Evolutionary conservation across 2,113 vertebrate species (phyloP), one percentile per base, ranked within the genome.

Genomic region (Bufo bufo): DNA sequence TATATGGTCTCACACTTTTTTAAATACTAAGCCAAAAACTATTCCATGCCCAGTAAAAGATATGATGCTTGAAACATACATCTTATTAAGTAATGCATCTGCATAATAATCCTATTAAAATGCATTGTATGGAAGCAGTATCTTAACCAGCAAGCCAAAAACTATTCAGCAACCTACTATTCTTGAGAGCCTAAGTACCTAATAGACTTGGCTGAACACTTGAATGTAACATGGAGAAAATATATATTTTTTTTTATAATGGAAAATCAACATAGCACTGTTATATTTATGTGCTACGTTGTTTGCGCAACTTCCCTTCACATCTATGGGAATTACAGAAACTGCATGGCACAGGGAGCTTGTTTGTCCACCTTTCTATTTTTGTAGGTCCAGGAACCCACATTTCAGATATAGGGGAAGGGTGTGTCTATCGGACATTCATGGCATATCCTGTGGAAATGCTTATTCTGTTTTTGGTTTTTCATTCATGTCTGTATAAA

Each of bases 61-160:
- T 0, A 84, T 84, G 89, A 86, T 86, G 89, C 91, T 92, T 89
- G 86, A 85, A 65, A 89, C 88, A 86, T 12, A 90, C 90, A 90
- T 91, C 91, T 91, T 56, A 90, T 90, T 90, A 91, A 93, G 92
- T 91, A 94, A 86, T 2, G 91, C 77, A 93, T 92, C 90, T 80
- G 84, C 43, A 91, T 91, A 93, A 87, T 71, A 87, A 13, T 80
- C 0, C 71, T 49, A 82, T 81, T 87, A n/a, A 82, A 87, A 61
- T 4, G 63, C 66, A 81, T 49, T 58, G 47, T 72, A 58, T 72
- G 50, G 16, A 83, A 81, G 75, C 45, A n/a, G 74, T 4, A 11
- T 45, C 47, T 54, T 33, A 77, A 45, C 54, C 69, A 54, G 52
- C 56, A 83, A 83, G 58, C 80, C 52, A 80, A 23, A 33, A 74